Evolutionary conservation across 2,113 vertebrate species (phyloP), one percentile per base, ranked within the genome.

Genomic region (Glaucomys volans): DNA sequence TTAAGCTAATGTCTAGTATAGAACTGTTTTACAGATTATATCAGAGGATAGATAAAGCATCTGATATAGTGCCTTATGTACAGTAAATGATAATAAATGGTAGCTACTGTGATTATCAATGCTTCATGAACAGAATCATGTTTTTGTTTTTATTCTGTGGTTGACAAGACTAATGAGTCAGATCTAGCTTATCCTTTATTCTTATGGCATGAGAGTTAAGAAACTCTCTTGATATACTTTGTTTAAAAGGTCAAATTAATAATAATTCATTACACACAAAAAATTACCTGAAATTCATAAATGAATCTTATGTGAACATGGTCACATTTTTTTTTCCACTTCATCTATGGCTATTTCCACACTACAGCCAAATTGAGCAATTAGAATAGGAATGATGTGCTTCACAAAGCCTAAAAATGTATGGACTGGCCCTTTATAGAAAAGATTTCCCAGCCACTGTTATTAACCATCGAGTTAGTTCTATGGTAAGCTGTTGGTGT

Each of bases 341-440:
- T 30, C 50, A 7, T 18, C 32, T 30, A 1, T 0, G 8, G 42
- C 14, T 77, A 10, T 11, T 59, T 50, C 75, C 5, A 22, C 47
- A 79, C 0, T 35, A 42, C 0, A 32, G 7, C 17, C 54, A 1
- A 83, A 7, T 1, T 57, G 17, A 57, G 5, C 2, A 16, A 0
- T 14, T 44, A 6, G 2, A 37, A 18, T 8, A 50, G 62, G 32
- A 40, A 44, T 59, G 4, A 1, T 5, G 42, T 5, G 7, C 40
- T 4, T 17, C 22, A 67, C 24, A 54, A 54, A 9, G 28, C 4
- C 28, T 12, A 42, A 74, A 93, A 79, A 69, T 59, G 77, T 35
- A 74, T n/a, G 67, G 32, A 54, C 54, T 37, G 30, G 26, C 2
- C 16, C 50, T 81, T 92, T 62, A 80, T 20, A 44, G 17, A 57